Conservation (phyloP, 1,140 invertebrate species). For the Agrilus planipennis region DNA sequence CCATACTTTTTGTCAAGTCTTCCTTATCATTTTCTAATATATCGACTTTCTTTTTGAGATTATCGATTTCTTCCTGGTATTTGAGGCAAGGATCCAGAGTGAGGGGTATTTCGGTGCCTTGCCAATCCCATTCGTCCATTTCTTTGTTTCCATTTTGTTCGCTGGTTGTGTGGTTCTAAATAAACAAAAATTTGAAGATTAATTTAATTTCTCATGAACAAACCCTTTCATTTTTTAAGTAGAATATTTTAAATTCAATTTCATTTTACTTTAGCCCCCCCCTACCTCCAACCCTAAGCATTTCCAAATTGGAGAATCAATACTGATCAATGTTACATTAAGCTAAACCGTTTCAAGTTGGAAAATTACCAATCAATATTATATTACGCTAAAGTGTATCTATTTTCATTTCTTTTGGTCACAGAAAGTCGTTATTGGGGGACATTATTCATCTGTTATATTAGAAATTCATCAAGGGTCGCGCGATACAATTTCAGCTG, state of each 20-base stretch:
- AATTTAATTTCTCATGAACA: background rate
- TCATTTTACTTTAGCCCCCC: background rate
- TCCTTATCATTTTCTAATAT: constrained; percentile 28
- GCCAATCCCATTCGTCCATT: constrained; percentile 12
- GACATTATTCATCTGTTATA: too few relatives aligned
- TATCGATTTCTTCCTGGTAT: constrained; percentile 6
- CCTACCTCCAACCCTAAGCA: background rate
- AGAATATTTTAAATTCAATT: background rate
- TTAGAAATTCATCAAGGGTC: too few relatives aligned
- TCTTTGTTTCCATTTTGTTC: constrained; percentile 1
- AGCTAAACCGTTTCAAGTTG: too few relatives aligned
- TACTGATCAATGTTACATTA: too few relatives aligned
- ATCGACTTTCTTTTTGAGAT: constrained; percentile 15
- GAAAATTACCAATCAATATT: too few relatives aligned
- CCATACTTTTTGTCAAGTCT: constrained; percentile 24
- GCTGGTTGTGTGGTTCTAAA: background rate
- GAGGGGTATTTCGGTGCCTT: background rate
- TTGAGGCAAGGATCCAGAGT: background rate
- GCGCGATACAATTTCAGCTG: too few relatives aligned
- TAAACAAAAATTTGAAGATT: too few relatives aligned
- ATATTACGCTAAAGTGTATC: too few relatives aligned
- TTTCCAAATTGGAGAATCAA: too few relatives aligned
- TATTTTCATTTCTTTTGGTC: too few relatives aligned
- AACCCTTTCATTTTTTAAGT: background rate
- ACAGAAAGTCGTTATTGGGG: too few relatives aligned